Base-by-base conservation (phyloP, 2,888 invertebrate genomes). In the Oscheius sp. region DNA sequence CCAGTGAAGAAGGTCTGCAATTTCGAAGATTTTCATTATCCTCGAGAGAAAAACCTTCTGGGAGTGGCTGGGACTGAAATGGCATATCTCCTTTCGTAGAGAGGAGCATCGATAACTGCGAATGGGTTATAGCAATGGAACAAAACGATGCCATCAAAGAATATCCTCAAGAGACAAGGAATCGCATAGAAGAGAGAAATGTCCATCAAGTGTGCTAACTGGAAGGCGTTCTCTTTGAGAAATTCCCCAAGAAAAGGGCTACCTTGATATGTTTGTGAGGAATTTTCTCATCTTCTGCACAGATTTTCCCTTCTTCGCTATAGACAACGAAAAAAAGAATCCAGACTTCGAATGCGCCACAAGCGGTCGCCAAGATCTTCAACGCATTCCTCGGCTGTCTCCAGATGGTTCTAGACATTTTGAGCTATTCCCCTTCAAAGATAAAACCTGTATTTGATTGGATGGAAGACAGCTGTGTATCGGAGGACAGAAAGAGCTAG, bases 401-500 rank as follows among this genome's bases (percentile, higher is more conserved):
- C 84, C 84, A 84, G 29, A 84, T 82, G 0, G 82, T 81, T 17
- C 81, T 71, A n/a, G n/a, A n/a, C n/a, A n/a, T n/a, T n/a, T n/a
- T n/a, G n/a, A n/a, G n/a, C n/a, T n/a, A n/a, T n/a, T n/a, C n/a
- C n/a, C n/a, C n/a, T n/a, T n/a, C n/a, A n/a, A n/a, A n/a, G n/a
- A n/a, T n/a, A n/a, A n/a, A n/a, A n/a, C n/a, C n/a, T n/a, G 66
- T 84, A 84, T 25, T 77, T 79, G 53, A 84, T 75, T 0, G 84
- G 84, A 65, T 84, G 81, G 63, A 85, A 85, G 0, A 84, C 84
- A 23, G 84, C 84, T 6, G 78, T 76, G 70, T 83, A 84, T 27
- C 79, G 69, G 5, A 84, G 69, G 17, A 84, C 73, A 15, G 84
- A 85, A 20, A 84, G 63, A 15, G 82, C 69, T 17, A 84, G 74